Evolutionary conservation across 2,113 vertebrate species (phyloP).

Genomic region (Psophia crepitans): DNA sequence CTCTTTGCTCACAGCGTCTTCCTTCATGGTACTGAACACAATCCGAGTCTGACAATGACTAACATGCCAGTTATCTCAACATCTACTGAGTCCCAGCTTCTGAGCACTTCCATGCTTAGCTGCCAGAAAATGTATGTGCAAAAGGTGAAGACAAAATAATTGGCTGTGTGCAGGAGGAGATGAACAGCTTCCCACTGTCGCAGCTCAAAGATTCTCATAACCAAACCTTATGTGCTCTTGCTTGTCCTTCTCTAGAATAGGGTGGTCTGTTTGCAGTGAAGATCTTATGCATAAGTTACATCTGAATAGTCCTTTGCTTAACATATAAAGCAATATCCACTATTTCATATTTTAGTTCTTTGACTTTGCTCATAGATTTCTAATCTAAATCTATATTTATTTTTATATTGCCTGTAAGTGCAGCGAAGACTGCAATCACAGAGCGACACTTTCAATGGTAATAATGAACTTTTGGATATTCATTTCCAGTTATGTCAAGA

Average conservation of each 20-base stretch:
- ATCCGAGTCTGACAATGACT: neutral
- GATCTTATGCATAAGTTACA: neutral
- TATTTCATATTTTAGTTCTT: neutral
- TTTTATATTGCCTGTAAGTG: neutral
- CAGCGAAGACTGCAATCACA: neutral
- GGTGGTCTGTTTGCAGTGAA: neutral
- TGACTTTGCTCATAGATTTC: neutral
- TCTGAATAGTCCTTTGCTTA: neutral
- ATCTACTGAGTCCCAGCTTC: neutral
- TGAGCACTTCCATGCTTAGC: neutral
- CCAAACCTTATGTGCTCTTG: neutral
- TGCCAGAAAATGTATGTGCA: neutral
- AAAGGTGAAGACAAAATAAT: neutral
- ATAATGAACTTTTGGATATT: neutral
- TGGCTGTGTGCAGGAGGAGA: neutral
- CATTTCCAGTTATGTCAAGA: neutral
- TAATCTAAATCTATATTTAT: neutral
- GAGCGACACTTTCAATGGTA: neutral
- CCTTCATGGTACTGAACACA: neutral
- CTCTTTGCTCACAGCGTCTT: neutral
- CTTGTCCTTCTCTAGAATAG: neutral
- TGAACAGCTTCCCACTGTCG: neutral
- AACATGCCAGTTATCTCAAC: neutral
- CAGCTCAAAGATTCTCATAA: neutral
- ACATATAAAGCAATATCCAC: neutral